These are phyloP conservation scores for Euwallacea fornicatus DNA, from an alignment of 1,140 invertebrate genomes.

Conservation along the genomic window DNA sequence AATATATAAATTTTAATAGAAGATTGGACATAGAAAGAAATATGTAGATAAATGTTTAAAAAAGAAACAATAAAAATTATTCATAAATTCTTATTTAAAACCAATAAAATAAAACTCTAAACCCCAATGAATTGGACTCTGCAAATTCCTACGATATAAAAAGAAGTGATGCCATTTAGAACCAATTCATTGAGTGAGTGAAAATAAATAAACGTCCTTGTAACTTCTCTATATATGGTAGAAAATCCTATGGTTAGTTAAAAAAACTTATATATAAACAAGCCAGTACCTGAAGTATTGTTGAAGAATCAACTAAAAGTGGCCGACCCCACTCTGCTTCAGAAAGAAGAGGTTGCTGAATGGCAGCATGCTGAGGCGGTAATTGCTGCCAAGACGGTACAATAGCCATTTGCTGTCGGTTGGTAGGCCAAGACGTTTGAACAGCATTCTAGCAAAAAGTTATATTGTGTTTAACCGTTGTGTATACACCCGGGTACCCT, in stretches of 20 bases:
- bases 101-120: no score
- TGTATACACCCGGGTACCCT: not conserved
- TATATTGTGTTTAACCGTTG: not conserved
- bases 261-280: not conserved
- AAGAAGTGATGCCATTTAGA: not conserved
- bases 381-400: slow-evolving; percentile 87
- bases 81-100: no score
- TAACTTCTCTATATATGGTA: no score
- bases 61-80: no score
- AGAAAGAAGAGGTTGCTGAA: slow-evolving; percentile 70
- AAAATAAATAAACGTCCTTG: no score
- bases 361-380: slow-evolving; percentile 70
- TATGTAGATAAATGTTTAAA: no score
- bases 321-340: slow-evolving; percentile 77
- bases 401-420: slow-evolving; percentile 79
- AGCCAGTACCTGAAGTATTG: slow-evolving; percentile 51
- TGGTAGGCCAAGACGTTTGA: slow-evolving; percentile 77
- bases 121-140: no score
- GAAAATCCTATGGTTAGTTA: no score
- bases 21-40: no score
- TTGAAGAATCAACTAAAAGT: slow-evolving; percentile 76
- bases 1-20: no score
- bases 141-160: no score
- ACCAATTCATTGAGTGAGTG: not conserved
- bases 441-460: slow-evolving; percentile 66